Conservation (phyloP, 2,113 vertebrate species). For the Neopipo cinnamomea region DNA sequence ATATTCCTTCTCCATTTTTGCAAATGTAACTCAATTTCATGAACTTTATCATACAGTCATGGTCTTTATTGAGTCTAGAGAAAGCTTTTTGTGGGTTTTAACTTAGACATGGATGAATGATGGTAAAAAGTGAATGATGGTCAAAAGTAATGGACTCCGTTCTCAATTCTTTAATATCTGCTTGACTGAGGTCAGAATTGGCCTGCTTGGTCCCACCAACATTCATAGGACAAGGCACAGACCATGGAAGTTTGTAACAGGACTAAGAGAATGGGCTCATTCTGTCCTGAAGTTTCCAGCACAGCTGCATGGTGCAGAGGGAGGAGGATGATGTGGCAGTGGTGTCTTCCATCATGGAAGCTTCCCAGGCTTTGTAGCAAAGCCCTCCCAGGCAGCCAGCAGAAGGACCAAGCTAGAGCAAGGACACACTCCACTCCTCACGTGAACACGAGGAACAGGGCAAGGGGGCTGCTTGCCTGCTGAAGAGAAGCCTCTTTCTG, state of each 20-base stretch:
- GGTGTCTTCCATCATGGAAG: too few relatives aligned
- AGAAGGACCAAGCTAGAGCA: background rate
- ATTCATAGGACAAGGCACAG: background rate
- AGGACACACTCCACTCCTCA: background rate
- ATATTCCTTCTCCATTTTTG: background rate
- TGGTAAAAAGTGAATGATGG: background rate
- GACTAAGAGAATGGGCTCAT: background rate
- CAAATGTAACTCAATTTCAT: background rate
- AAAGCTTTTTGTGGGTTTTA: background rate
- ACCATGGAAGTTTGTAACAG: background rate
- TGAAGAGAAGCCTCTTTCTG: background rate
- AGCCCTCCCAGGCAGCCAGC: rapidly evolving
- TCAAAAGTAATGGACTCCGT: background rate
- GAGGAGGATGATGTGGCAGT: background rate
- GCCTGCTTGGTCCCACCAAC: background rate
- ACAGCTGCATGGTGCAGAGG: too few relatives aligned
- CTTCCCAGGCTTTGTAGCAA: background rate
- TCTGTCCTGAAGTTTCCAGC: background rate
- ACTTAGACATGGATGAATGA: background rate
- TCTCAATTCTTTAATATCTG: background rate
- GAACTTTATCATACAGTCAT: background rate
- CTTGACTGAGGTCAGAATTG: background rate
- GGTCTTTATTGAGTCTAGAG: background rate
- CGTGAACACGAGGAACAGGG: rapidly evolving
- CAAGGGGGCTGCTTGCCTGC: rapidly evolving